Evolutionary conservation across 1,140 invertebrate genomes (phyloP), one percentile per base, ranked within the genome.

Genomic region (Ostrea denselamellosa): DNA sequence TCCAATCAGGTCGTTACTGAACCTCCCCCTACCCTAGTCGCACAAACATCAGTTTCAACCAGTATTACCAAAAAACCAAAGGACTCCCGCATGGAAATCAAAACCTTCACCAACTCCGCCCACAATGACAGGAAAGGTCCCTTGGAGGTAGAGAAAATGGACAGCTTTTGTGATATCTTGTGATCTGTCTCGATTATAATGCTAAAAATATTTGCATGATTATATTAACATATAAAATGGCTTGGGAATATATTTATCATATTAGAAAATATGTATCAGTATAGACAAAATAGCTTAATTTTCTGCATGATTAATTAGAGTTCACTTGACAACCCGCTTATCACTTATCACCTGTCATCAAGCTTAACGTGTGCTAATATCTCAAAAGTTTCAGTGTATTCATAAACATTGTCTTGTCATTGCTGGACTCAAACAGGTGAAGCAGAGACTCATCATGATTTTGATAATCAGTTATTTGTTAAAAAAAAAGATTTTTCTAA

Each of bases 251-350:
- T 77, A 77, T 77, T 77, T 77, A 77, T 77, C 68, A 77, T 77
- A 28, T 77, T 77, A 77, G 68, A 77, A 77, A 62, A 77, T 62
- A 77, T 77, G 68, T 77, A 77, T 77, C 68, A 34, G 68, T 77
- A 77, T 77, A 77, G 68, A 77, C 68, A 77, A 77, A 77, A 77
- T 77, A 77, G 68, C 68, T 77, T 77, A 77, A 77, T 77, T 77
- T 77, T 77, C 68, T 77, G 68, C 68, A 77, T 77, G 68, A 77
- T 77, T 34, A 77, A 77, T 77, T 77, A 77, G 68, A 77, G 68
- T 77, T 77, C 34, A 77, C 68, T 77, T 77, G 68, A 77, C 68
- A 77, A 77, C 68, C 68, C 68, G 68, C 68, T 77, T 77, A 77
- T 77, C 25, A 77, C 68, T 77, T 77, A 77, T 25, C 68, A 77